Evolutionary conservation across 2,888 invertebrate species (phyloP), one percentile per base, ranked within the genome.

Genomic region (Dicycla oo): DNA sequence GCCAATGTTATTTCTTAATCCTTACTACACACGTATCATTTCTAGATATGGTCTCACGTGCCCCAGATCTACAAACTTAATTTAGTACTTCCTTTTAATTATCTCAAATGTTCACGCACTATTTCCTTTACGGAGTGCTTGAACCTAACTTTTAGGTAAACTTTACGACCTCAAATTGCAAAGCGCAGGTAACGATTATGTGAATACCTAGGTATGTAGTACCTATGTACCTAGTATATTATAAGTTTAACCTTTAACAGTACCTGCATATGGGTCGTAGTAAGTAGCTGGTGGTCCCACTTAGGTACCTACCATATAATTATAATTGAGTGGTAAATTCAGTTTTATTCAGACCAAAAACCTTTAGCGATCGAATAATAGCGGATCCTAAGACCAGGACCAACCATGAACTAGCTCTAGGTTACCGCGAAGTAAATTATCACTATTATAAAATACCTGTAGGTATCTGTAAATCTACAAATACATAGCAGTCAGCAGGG

Each of bases 1-100:
- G 70, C 78, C 71, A 70, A 78, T 65, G 82, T 82, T 83, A 87
- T 87, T 88, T 83, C 85, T 82, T 86, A 86, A 86, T 83, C 80
- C 34, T 30, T 60, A 62, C 20, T 60, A 62, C 20, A 62, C 67
- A 67, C 77, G 64, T 68, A 75, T 80, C 69, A 58, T 47, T 61
- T 57, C 86, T 75, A 20, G 38, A 66, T 81, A 71, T 81, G 69
- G 83, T 51, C 49, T 64, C 47, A 60, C 45, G 20, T 70, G 81
- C 0, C 63, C 84, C 61, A 80, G 80, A 80, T 85, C 78, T 84
- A 71, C 63, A 78, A 76, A 74, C 69, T 78, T 80, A 82, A 86
- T 75, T 54, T 57, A 58, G 49, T 60, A 74, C 73, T 84, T 84
- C 86, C 79, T 80, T 75, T 75, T 70, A 51, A 76, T 67, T 64